A percentile compares a stretch with the other conserved stretches of the same genome.
phyloP scores from a whole-genome alignment of 2,113 vertebrate species.

The Ammodytes marinus region DNA sequence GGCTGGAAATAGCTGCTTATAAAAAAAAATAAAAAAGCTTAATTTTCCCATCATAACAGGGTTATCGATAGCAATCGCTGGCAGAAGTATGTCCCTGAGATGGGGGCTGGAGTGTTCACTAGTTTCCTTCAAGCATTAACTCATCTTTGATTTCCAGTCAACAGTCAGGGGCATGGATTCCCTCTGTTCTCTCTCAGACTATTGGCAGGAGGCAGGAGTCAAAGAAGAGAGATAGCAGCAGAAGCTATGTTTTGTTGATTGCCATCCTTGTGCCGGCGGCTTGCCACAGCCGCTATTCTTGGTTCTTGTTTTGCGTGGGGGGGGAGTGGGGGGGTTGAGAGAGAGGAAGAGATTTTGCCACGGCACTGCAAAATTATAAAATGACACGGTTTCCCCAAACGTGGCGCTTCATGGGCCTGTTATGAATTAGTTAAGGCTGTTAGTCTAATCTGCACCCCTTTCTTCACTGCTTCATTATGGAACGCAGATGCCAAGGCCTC shows the following conservation, averaged over 20 bases:
- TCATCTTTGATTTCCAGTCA: conserved; percentile 63
- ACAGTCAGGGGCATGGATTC: conserved; percentile 63
- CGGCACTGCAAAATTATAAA: conserved; percentile 64
- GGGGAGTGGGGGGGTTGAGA: conserved; percentile 31
- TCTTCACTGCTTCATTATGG: conserved; percentile 75
- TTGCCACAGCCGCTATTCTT: conserved; percentile 68
- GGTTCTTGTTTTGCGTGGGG: conserved; percentile 67
- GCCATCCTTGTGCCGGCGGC: conserved; percentile 58
- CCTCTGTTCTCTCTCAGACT: conserved; percentile 44
- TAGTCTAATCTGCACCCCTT: conserved; percentile 79
- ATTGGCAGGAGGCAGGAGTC: conserved; percentile 24
- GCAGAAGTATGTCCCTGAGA: conserved; percentile 25
- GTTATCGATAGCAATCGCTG: conserved; percentile 38
- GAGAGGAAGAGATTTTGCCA: conserved; percentile 59
- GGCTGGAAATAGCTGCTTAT: not conserved
- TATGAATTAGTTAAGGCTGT: conserved; percentile 79
- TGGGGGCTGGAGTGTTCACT: conserved; percentile 6
- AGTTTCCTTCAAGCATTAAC: conserved; percentile 34
- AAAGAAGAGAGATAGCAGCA: conserved; percentile 11
- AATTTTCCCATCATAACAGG: conserved; percentile 13
- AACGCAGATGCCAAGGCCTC: conserved; percentile 74
- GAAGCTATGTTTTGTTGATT: conserved; percentile 55
- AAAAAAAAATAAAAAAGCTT: not conserved
- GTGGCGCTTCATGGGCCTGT: conserved; percentile 66
- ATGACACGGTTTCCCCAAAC: conserved; percentile 72